Evolutionary conservation across 2,888 invertebrate species (phyloP), one percentile per base, ranked within the genome.

Genomic region (Luperina nickerlii): DNA sequence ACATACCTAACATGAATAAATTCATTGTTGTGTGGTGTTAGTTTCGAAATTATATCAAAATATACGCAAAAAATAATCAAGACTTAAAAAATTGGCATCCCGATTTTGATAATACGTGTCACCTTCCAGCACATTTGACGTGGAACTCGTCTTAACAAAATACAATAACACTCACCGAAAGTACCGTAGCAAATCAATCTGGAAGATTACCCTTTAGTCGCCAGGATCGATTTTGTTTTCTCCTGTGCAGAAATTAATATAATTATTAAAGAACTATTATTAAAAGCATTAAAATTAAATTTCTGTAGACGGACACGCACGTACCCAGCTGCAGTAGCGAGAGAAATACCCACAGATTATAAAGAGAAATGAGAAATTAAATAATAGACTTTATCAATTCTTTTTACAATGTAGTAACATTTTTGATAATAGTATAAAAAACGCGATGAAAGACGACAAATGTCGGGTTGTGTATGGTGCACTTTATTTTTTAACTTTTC

Each of bases 61-160:
- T 63, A 45, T 13, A 71, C n/a, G 38, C 32, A 45, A 13, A 8
- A 71, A 68, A 76, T 75, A 79, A 76, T 54, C 38, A 63, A 82
- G 78, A 78, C 62, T 78, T 68, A 83, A 87, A 78, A 85, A 86
- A 92, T 92, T 93, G 91, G 92, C 92, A 94, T 93, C 91, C 92
- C 91, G 92, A 94, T 94, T 94, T 93, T 94, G 95, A 94, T 96
- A 96, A 96, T 96, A 97, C 97, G 97, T 97, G 97, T 97, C 97
- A 97, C 96, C 96, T 96, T 95, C 95, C 95, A 96, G 95, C 96
- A 95, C 96, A 96, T 96, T 96, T 97, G 97, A 97, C 97, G 97
- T 97, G 96, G 96, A 96, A 96, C 95, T 93, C 91, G 94, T 94
- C 92, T 90, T 77, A 89, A 91, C 90, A 93, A 92, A 94, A 94